phyloP scores from a whole-genome alignment of 2,113 vertebrate genomes.

The Redunca redunca region DNA sequence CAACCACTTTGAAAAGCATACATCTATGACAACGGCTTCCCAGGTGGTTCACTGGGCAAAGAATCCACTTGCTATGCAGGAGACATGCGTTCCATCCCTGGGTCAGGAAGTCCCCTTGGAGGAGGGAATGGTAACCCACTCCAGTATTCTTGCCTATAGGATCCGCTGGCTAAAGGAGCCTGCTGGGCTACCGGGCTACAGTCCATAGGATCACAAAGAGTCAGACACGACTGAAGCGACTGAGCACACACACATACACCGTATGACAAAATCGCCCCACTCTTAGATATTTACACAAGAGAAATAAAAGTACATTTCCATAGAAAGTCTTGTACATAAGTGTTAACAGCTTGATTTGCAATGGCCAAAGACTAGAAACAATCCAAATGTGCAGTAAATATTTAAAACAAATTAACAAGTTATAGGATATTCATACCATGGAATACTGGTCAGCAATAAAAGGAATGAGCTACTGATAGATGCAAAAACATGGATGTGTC shows the following conservation, averaged over 20 bases:
- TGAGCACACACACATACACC: not conserved
- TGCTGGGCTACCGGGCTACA: not conserved
- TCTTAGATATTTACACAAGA: not conserved
- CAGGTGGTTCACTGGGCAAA: not conserved
- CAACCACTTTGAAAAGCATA: not conserved
- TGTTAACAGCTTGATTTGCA: not conserved
- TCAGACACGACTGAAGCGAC: not conserved
- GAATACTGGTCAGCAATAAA: not conserved
- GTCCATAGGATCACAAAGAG: not conserved
- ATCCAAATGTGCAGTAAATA: not conserved
- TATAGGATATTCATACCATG: not conserved
- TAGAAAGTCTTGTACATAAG: not conserved
- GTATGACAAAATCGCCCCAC: not conserved
- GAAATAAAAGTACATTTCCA: not conserved
- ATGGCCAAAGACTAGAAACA: not conserved
- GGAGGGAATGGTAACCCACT: not conserved
- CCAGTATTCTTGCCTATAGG: not conserved
- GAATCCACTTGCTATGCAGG: not conserved
- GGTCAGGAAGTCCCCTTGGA: not conserved
- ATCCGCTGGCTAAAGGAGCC: not conserved
- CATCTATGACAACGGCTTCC: not conserved
- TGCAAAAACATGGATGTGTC: not conserved
- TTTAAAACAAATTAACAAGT: not conserved
- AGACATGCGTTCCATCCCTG: not conserved
- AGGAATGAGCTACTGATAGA: not conserved